These are phyloP conservation scores for Condylura cristata DNA, from an alignment of 2,113 vertebrate genomes.

Conservation along the genomic window DNA sequence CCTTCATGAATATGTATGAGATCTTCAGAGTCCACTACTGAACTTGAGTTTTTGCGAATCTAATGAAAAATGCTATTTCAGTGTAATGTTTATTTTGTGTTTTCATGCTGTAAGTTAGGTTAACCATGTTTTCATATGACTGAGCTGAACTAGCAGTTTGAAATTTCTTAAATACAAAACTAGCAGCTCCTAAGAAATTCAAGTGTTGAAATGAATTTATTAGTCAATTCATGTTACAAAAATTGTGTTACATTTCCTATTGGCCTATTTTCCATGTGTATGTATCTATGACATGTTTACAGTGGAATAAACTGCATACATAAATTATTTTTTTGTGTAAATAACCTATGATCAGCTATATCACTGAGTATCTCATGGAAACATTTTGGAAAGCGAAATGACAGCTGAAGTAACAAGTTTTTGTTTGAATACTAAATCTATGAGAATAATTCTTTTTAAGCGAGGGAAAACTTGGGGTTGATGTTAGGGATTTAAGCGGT, in stretches of 20 bases:
- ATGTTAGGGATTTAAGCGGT: slow-evolving; percentile 12
- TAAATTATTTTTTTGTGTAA: not conserved
- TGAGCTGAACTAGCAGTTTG: not conserved
- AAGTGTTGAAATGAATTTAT: not conserved
- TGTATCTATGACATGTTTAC: not conserved
- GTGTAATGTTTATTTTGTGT: slow-evolving; percentile 2
- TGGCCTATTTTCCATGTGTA: not conserved
- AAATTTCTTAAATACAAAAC: not conserved
- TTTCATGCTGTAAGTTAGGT: not conserved
- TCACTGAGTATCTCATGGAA: slow-evolving; percentile 3
- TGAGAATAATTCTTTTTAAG: slow-evolving; percentile 19
- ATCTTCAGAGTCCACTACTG: not conserved
- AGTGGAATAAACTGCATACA: not conserved
- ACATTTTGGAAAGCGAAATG: not conserved
- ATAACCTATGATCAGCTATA: not conserved
- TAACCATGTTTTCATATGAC: not conserved
- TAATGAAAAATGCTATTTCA: not conserved
- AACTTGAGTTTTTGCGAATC: not conserved
- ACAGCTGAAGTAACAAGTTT: not conserved
- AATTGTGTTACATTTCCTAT: not conserved
- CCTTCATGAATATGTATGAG: not conserved
- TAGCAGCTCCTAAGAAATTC: not conserved
- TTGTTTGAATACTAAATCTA: not conserved
- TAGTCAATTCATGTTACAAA: not conserved
- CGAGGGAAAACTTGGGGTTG: not conserved